Percentiles rank a stretch among this genome's conserved stretches.
Conservation (phyloP, 2,797 vertebrate genomes). For the Gallirallus australis region DNA sequence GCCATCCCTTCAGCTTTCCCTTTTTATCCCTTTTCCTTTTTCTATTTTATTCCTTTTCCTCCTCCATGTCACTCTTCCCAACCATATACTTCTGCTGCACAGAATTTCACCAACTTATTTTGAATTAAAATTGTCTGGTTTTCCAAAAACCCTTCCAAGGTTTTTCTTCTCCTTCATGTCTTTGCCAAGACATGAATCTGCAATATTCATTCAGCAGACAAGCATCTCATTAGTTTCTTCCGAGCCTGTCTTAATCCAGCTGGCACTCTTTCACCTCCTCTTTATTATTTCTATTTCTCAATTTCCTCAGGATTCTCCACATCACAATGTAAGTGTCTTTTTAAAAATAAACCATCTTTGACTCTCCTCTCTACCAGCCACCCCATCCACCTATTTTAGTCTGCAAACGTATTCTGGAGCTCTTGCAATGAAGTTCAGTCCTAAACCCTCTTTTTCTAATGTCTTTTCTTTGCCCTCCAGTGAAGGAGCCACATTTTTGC, state of each 20-base stretch:
- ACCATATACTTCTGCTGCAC: neutral
- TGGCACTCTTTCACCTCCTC: neutral
- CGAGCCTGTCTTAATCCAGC: neutral
- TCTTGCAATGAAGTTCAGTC: neutral
- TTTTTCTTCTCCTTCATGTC: neutral
- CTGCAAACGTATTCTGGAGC: neutral
- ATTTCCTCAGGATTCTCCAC: neutral
- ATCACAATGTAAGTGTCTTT: neutral
- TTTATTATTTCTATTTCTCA: neutral
- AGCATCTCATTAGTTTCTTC: neutral
- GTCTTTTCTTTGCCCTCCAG: neutral
- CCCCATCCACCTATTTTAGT: neutral
- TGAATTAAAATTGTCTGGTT: neutral
- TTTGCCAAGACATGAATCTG: neutral
- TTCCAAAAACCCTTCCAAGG: neutral
- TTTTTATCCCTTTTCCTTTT: neutral
- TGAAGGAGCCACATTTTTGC: neutral
- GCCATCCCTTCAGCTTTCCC: neutral
- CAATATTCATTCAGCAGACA: neutral
- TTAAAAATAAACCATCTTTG: neutral
- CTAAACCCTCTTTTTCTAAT: neutral
- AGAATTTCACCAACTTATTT: neutral
- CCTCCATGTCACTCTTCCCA: neutral
- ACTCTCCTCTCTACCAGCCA: neutral
- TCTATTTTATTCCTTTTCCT: neutral